Conservation (phyloP, 2,888 invertebrate genomes). For the Vesta saturnalis region DNA sequence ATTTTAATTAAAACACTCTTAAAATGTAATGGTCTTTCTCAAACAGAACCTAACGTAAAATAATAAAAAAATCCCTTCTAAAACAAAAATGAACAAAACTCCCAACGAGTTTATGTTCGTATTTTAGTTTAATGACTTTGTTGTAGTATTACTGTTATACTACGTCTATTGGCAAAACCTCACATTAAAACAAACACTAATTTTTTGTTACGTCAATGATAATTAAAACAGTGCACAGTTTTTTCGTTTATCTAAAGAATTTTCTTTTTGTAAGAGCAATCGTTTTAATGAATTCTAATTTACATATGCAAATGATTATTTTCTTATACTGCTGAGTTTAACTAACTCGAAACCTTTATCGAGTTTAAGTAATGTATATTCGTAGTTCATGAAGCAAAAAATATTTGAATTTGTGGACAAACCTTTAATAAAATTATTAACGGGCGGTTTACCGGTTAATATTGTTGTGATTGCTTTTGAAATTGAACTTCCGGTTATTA, state of each 20-base stretch:
- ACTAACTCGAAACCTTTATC: not conserved
- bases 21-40: not conserved
- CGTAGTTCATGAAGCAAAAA: not conserved
- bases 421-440: not conserved
- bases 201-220: not conserved
- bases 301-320: not conserved
- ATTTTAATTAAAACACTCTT: not conserved
- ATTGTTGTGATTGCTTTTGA: not conserved
- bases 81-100: not conserved
- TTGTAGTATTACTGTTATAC: no score
- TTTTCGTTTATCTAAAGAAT: no score
- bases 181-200: not conserved
- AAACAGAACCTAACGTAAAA: not conserved
- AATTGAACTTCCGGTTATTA: no score
- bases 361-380: not conserved
- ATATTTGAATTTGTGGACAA: not conserved
- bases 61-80: not conserved
- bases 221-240: not conserved
- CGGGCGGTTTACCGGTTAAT: no score
- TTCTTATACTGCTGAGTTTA: not conserved
- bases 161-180: not conserved
- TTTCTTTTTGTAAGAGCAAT: no score
- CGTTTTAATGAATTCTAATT: not conserved
- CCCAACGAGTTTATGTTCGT: not conserved
- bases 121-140: conserved; percentile 1